phyloP scores from a whole-genome alignment of 1,140 invertebrate species.

The Charaxes varanes region DNA sequence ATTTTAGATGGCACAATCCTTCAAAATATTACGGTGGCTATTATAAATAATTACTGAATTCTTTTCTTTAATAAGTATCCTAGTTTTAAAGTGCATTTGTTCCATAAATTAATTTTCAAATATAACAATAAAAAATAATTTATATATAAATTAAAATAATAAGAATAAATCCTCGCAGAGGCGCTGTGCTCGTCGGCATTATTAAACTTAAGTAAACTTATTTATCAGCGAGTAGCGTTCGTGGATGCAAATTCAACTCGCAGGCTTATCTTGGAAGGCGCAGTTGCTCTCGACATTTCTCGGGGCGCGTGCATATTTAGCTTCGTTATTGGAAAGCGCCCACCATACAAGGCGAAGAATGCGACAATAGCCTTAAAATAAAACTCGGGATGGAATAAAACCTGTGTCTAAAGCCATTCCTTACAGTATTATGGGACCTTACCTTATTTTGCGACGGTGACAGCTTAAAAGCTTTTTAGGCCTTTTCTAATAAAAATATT shows the following conservation, averaged over 20 bases:
- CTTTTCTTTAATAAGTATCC: too few relatives aligned
- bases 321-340: conserved; percentile 25
- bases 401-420: conserved; percentile 11
- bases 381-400: conserved; percentile 15
- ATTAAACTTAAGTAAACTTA: conserved; percentile 16
- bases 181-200: conserved; percentile 14
- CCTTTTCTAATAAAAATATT: too few relatives aligned
- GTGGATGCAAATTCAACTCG: conserved; percentile 43
- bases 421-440: conserved; percentile 2
- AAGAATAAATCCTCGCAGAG: conserved; percentile 17
- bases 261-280: conserved; percentile 38
- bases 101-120: too few relatives aligned
- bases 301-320: conserved; percentile 24
- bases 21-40: too few relatives aligned
- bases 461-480: too few relatives aligned
- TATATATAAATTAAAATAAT: too few relatives aligned
- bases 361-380: conserved; percentile 36
- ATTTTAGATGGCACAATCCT: too few relatives aligned
- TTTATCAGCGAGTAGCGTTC: conserved; percentile 28
- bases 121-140: too few relatives aligned
- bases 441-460: neutral
- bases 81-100: too few relatives aligned
- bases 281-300: conserved; percentile 30
- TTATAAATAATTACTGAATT: too few relatives aligned
- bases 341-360: conserved; percentile 31